Evolutionary conservation across 2,113 vertebrate genomes (phyloP), one percentile per base, ranked within the genome.

Genomic region (Pachyramphus minor): DNA sequence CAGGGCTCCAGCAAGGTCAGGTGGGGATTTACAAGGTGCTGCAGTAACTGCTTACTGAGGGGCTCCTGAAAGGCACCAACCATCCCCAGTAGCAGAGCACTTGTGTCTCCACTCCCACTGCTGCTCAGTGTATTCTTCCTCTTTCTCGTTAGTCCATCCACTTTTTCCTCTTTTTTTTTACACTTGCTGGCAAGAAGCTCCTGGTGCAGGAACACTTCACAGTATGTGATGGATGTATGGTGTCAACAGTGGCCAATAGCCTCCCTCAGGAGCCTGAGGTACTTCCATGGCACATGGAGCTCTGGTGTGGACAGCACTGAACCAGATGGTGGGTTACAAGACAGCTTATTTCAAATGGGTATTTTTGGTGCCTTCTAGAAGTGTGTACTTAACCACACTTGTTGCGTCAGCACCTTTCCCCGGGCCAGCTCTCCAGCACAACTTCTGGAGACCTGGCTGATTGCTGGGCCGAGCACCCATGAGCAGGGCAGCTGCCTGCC

Each of bases 211-310:
- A 87, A 24, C 56, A 64, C 62, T 53, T 56, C 45, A 53, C 39
- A 84, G 14, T 6, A 15, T 7, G 14, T 14, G 9, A 59, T 58
- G 47, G 39, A 44, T 47, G 16, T 12, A 16, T 3, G 5, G 44
- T 2, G 1, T 20, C 0, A 0, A 8, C 2, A 71, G 31, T 0
- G 8, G 42, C 37, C 1, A 0, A 66, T 0, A 83, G 37, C 39
- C 30, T 83, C 42, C 50, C 45, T 67, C 35, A 27, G 72, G 45
- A 90, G 18, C 37, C 3, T 5, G 33, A 66, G 45, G 2, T 22
- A 27, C 7, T 66, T 71, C 42, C 42, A 28, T 0, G 59, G 52
- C 55, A 50, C 45, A 6, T 1, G 8, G 20, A 68, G 33, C 47
- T 87, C 84, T 31, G 11, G 7, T 8, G n/a, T 8, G 18, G 45